These are phyloP conservation scores for Trichoplusia ni DNA, from an alignment of 1,140 invertebrate genomes.

Conservation along the genomic window DNA sequence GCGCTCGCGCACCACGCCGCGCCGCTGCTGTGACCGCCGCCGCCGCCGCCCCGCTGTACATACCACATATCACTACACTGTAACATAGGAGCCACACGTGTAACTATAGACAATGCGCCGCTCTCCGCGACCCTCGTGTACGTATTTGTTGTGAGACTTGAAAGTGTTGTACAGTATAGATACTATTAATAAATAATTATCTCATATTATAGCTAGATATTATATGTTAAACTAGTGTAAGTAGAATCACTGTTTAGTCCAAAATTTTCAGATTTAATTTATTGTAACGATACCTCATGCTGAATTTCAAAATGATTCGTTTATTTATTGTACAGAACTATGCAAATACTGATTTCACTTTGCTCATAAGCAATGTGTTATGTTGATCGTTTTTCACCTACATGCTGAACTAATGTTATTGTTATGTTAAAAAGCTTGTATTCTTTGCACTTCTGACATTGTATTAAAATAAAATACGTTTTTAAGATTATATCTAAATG, in stretches of 20 bases:
- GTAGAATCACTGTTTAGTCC: slow-evolving; percentile 76
- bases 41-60: slow-evolving; percentile 50
- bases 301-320: slow-evolving; percentile 20
- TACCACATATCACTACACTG: slow-evolving; percentile 71
- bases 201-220: slow-evolving; percentile 66
- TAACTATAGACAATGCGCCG: slow-evolving; percentile 53
- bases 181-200: slow-evolving; percentile 70
- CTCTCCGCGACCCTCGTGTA: slow-evolving; percentile 48
- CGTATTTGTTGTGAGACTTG: slow-evolving; percentile 64
- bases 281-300: slow-evolving; percentile 64
- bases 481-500: no score
- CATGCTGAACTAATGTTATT: no score
- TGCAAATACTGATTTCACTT: slow-evolving; percentile 8
- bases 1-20: slow-evolving; percentile 80
- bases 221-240: slow-evolving; percentile 68
- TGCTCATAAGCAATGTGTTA: slow-evolving; percentile 1
- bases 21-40: slow-evolving; percentile 65
- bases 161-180: slow-evolving; percentile 77
- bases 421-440: no score
- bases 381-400: background rate
- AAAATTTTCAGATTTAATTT: slow-evolving; percentile 75
- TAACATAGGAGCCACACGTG: slow-evolving; percentile 43
- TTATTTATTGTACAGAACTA: slow-evolving; percentile 27
- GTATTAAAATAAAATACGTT: no score
- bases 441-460: no score